Evolutionary conservation across 1,140 invertebrate species (phyloP), one percentile per base, ranked within the genome.

Genomic region (Aphelenchoides besseyi): DNA sequence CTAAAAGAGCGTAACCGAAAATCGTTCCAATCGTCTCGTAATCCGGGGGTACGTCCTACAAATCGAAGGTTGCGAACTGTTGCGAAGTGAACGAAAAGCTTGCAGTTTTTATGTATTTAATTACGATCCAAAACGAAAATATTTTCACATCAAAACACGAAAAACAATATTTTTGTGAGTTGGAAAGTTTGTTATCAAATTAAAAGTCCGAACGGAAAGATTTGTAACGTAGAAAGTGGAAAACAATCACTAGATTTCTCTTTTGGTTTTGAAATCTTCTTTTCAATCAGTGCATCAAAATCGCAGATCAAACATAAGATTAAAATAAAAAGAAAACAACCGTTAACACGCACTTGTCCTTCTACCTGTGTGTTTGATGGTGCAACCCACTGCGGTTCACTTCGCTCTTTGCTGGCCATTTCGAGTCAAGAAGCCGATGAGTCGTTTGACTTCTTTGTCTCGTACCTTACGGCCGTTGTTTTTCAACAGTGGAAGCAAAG

Each of bases 11-110:
- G 66, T 85, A 83, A 36, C 82, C 82, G 69, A 83, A 83, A 18
- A 84, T 80, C 28, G 77, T 84, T n/a, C 82, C 82, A 29, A 83
- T 79, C 41, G 78, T 85, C 70, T 83, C 82, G 61, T 79, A 84
- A 62, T 83, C 82, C 32, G 82, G 82, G 52, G 82, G 82, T n/a
- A 84, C 82, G 69, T 83, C 82, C 81, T 82, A 63, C 62, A 81
- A 55, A 52, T 8, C 29, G 23, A 74, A 0, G 12, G 23, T 74
- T 18, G 2, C 12, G 33, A 63, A 12, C 26, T 2, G 9, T 28
- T 35, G 3, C 9, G n/a, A 0, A 32, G 68, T 1, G 1, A 62
- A 30, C 26, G 18, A 2, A 33, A 69, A 64, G 18, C 23, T 68
- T 70, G 1, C 16, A n/a, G 67, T 69, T 29, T 12, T 68, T 73